Conservation (phyloP, 1,140 invertebrate genomes). For the Frieseomelitta varia region DNA sequence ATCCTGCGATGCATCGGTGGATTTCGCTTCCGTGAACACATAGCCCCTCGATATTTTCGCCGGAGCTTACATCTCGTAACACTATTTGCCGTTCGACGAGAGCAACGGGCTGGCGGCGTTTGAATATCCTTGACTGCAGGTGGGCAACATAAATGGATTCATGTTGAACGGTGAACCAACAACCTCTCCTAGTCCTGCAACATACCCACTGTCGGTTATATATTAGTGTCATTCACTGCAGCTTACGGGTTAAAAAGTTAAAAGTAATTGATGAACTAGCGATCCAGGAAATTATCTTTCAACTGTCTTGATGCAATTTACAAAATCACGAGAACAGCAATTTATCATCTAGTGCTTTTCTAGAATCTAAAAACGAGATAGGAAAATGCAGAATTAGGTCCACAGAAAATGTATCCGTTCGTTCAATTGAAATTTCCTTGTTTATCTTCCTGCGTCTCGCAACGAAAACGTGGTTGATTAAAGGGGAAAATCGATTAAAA, state of each 20-base stretch:
- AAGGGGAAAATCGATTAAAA: neutral
- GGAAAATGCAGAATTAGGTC: neutral
- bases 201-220: conserved; percentile 76
- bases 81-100: conserved; percentile 90
- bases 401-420: neutral
- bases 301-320: too few relatives aligned
- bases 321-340: too few relatives aligned
- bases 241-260: conserved; percentile 32
- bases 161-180: conserved; percentile 93
- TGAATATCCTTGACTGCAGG: conserved; percentile 92
- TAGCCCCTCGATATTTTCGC: conserved; percentile 22
- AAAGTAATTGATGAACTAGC: conserved; percentile 5
- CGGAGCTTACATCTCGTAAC: conserved; percentile 68
- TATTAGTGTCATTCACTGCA: conserved; percentile 64
- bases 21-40: conserved; percentile 41
- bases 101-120: conserved; percentile 89
- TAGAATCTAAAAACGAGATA: too few relatives aligned
- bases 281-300: neutral
- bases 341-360: too few relatives aligned
- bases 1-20: neutral
- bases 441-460: neutral
- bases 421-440: neutral
- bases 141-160: conserved; percentile 94
- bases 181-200: conserved; percentile 87
- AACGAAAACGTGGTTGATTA: neutral